phyloP scores from a whole-genome alignment of 2,888 invertebrate genomes.

The Netelia fuscicornis region DNA sequence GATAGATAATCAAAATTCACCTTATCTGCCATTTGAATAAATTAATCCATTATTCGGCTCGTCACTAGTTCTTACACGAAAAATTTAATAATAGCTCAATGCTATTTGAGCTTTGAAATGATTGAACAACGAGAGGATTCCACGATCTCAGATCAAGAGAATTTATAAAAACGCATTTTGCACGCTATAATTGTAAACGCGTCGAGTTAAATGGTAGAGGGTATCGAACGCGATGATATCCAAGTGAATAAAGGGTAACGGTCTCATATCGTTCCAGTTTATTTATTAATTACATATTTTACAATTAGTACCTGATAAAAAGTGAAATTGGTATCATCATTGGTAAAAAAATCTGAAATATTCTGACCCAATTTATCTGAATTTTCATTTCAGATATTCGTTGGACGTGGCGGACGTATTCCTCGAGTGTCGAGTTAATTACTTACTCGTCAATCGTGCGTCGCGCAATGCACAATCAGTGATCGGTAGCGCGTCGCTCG shows the following conservation, averaged over 20 bases:
- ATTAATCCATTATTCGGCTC: no score
- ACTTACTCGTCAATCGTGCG: constrained; percentile 49
- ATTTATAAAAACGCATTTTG: background rate
- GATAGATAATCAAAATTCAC: no score
- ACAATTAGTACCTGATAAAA: background rate
- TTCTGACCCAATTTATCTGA: no score
- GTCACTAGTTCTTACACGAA: no score
- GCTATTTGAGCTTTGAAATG: no score
- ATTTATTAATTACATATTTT: constrained; percentile 13
- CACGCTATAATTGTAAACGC: background rate
- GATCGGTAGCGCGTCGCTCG: constrained; percentile 62
- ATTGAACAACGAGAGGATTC: no score
- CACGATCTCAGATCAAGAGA: background rate
- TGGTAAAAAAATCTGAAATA: no score
- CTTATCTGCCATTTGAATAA: no score
- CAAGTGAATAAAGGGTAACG: constrained; percentile 19
- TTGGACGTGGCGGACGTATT: background rate
- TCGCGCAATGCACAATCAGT: constrained; percentile 52
- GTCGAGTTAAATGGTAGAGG: background rate
- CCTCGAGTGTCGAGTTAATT: constrained; percentile 20
- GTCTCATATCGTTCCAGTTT: constrained; percentile 14
- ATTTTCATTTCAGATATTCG: background rate
- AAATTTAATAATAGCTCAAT: no score
- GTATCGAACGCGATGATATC: constrained; percentile 39
- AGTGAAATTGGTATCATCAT: no score